A percentile compares a stretch with the other conserved stretches of the same genome.
Conservation (phyloP, 92 coral and sea anemone species). For the Heteractis magnifica region DNA sequence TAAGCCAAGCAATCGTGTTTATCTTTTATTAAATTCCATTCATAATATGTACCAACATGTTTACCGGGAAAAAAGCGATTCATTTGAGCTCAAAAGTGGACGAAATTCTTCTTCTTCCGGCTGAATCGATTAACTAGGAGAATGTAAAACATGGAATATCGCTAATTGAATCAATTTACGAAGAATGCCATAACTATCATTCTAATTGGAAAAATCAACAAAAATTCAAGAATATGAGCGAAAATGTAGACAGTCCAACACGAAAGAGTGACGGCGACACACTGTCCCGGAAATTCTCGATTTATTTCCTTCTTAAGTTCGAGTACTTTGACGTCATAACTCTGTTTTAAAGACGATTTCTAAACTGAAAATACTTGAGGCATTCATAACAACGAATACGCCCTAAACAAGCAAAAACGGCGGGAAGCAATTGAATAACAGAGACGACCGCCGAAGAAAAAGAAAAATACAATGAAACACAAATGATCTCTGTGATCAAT, state of each 20-base stretch:
- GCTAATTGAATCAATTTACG: constrained; percentile 27
- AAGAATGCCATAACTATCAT: constrained; percentile 23
- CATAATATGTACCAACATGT: not conserved
- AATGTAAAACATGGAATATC: constrained; percentile 22
- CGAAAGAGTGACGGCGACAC: constrained; percentile 16
- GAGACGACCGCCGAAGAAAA: constrained; percentile 16
- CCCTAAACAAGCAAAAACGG: constrained; percentile 22
- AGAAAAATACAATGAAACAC: not conserved
- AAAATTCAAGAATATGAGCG: constrained; percentile 3
- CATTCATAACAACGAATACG: constrained; percentile 29
- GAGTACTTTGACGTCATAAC: constrained; percentile 33
- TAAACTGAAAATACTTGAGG: constrained; percentile 10
- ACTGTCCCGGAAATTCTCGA: constrained; percentile 31
- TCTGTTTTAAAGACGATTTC: constrained; percentile 20
- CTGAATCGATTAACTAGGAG: not conserved
- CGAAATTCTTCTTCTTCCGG: constrained; percentile 10
- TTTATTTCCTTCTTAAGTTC: constrained; percentile 5
- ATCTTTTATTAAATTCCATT: not conserved
- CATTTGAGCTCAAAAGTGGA: not conserved
- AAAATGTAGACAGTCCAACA: constrained; percentile 7
- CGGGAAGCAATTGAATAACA: constrained; percentile 10
- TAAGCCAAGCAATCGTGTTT: not conserved
- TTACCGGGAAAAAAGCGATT: not conserved
- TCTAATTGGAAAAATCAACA: constrained; percentile 39
- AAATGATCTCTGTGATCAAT: not conserved